Evolutionary conservation across 2,113 vertebrate species (phyloP).

Genomic region (Malurus alboscapulatus): DNA sequence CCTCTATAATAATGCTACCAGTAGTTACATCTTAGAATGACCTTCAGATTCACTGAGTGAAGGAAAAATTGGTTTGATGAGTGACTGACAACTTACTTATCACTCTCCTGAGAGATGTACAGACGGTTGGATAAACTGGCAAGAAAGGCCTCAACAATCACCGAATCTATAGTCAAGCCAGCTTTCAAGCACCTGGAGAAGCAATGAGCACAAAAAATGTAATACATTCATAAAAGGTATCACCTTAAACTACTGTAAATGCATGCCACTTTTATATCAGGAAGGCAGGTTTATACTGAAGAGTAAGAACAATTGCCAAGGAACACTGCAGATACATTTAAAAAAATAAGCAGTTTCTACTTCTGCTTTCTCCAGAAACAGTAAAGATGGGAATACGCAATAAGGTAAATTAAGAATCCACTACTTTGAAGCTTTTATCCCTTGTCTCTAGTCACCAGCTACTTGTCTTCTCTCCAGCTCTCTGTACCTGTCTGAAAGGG

Average conservation of each 20-base stretch:
- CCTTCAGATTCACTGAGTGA: neutral
- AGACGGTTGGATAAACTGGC: slow-evolving; percentile 96
- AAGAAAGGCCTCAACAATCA: slow-evolving; percentile 94
- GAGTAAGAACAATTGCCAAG: neutral
- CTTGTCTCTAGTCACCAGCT: neutral
- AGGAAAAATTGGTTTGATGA: neutral
- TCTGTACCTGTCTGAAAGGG: neutral
- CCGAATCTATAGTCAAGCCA: slow-evolving; percentile 88
- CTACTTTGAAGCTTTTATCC: neutral
- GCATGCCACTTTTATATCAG: neutral
- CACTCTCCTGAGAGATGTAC: slow-evolving; percentile 97
- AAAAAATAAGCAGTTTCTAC: neutral
- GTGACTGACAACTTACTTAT: slow-evolving; percentile 81
- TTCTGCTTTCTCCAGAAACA: neutral
- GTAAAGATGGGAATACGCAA: neutral
- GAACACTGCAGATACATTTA: neutral
- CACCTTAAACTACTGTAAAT: neutral
- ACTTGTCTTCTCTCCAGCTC: neutral
- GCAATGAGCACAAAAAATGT: neutral
- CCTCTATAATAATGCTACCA: neutral
- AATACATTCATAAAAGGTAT: neutral
- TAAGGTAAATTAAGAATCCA: neutral
- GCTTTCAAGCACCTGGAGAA: slow-evolving; percentile 87
- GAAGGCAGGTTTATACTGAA: neutral
- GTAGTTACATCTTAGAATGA: neutral